These are phyloP conservation scores for Petrocephalus schoutedeni DNA, from an alignment of 2,797 vertebrate genomes.

Conservation along the genomic window DNA sequence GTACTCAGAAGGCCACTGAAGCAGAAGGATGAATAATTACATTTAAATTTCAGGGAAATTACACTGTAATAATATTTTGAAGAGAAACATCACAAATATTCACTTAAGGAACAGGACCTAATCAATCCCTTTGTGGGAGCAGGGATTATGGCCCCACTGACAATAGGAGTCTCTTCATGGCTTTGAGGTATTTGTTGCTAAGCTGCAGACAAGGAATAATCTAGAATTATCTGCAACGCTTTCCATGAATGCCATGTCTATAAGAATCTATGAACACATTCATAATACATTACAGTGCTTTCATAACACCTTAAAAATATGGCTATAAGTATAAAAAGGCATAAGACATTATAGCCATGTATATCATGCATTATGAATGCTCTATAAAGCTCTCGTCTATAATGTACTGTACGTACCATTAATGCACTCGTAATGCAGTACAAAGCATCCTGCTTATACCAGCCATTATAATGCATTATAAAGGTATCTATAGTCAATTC, in stretches of 20 bases:
- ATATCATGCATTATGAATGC: background rate
- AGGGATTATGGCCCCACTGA: background rate
- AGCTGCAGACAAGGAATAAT: background rate
- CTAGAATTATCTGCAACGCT: background rate
- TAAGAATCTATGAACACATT: background rate
- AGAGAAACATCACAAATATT: conserved; percentile 12
- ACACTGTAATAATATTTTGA: background rate
- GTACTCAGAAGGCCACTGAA: background rate
- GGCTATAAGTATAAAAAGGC: background rate
- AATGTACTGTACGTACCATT: background rate
- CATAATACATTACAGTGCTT: background rate
- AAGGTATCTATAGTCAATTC: background rate
- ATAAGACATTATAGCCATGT: background rate
- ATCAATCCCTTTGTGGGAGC: background rate
- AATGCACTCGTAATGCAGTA: background rate
- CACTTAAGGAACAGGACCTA: background rate
- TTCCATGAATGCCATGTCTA: background rate
- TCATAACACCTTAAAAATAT: too few relatives aligned
- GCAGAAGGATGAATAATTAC: conserved; percentile 12
- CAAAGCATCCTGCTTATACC: background rate
- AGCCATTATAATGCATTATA: background rate
- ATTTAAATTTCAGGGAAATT: conserved; percentile 15
- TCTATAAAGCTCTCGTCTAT: background rate
- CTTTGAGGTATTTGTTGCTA: background rate
- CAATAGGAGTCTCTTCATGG: background rate